These are phyloP conservation scores for Musca domestica DNA, from an alignment of 1,140 invertebrate genomes.

Conservation along the genomic window DNA sequence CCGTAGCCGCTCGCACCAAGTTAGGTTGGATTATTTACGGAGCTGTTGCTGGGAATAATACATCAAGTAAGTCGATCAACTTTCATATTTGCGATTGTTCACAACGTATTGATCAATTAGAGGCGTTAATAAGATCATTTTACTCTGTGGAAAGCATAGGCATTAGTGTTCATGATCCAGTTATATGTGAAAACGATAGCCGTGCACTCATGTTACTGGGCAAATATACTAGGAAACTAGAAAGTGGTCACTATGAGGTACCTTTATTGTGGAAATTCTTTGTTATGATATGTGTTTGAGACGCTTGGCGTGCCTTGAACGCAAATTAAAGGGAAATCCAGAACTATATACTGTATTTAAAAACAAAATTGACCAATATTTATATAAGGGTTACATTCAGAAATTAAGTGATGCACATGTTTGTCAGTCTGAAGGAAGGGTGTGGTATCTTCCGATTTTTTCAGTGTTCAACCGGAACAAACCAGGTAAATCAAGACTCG, in stretches of 20 bases:
- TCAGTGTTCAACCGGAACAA: conserved; percentile 38
- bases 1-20: no score
- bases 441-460: conserved; percentile 46
- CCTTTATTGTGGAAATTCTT: not conserved
- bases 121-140: not conserved
- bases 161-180: not conserved
- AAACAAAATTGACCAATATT: not conserved
- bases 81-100: not conserved
- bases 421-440: not conserved
- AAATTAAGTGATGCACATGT: not conserved
- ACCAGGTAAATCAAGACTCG: conserved; percentile 37
- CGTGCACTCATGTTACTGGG: not conserved
- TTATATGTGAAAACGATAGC: not conserved
- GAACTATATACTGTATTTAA: not conserved
- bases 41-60: not conserved
- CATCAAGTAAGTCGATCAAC: not conserved
- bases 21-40: not conserved
- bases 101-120: not conserved
- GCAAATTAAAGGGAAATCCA: not conserved
- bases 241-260: not conserved
- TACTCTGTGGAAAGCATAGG: not conserved
- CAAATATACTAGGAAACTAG: not conserved
- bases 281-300: not conserved
- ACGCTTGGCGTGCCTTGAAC: not conserved
- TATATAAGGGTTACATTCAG: not conserved